These are phyloP conservation scores for Otus sunia DNA, from an alignment of 2,113 vertebrate genomes.

Conservation along the genomic window DNA sequence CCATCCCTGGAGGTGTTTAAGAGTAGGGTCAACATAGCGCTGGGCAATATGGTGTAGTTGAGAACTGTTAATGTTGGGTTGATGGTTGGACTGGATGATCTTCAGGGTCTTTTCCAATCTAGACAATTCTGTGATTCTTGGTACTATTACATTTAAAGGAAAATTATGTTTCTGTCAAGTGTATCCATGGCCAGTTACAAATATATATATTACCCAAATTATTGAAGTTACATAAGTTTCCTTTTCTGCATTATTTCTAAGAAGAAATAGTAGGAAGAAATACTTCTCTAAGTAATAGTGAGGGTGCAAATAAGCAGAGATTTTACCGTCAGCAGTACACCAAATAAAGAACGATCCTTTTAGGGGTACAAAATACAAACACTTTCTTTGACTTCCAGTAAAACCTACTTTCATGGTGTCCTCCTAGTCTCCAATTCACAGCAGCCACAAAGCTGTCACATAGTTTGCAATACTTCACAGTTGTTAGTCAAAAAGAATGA, in stretches of 20 bases:
- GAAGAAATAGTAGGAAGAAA: background rate
- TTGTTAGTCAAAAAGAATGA: background rate
- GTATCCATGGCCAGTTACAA: background rate
- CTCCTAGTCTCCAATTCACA: background rate
- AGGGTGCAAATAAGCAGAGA: background rate
- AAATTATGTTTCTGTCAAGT: background rate
- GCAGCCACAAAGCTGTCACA: background rate
- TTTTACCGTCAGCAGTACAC: background rate
- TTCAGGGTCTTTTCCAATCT: too few relatives aligned
- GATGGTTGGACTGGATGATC: too few relatives aligned
- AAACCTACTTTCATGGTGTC: background rate
- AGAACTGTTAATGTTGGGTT: too few relatives aligned
- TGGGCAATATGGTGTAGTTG: too few relatives aligned
- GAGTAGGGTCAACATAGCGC: too few relatives aligned
- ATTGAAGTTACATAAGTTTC: background rate
- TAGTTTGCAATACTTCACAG: background rate
- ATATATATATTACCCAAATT: background rate
- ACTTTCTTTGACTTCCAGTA: background rate
- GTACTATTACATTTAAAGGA: background rate
- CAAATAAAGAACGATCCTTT: background rate
- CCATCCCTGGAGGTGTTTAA: too few relatives aligned
- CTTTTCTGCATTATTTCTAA: background rate
- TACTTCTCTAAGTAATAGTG: fast-evolving
- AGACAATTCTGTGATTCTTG: background rate
- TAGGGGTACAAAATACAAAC: background rate